These are phyloP conservation scores for Microctonus brassicae DNA, from an alignment of 2,888 invertebrate species.

Conservation along the genomic window DNA sequence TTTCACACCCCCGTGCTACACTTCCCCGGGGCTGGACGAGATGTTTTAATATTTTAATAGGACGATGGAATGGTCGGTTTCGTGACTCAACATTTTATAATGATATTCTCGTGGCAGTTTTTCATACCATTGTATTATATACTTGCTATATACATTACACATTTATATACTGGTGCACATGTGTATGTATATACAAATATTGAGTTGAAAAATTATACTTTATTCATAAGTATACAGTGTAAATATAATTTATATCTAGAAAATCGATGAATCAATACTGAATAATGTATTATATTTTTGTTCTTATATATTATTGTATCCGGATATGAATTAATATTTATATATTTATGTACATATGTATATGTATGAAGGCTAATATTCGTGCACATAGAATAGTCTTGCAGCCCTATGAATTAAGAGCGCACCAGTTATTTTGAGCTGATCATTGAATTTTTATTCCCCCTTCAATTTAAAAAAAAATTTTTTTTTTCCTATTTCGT, in stretches of 20 bases:
- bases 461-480: neutral
- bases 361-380: neutral
- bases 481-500: neutral
- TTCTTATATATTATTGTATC: neutral
- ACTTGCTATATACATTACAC: too few species aligned
- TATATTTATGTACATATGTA: neutral
- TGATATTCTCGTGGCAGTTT: slow-evolving; percentile 65
- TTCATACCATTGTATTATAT: slow-evolving; percentile 7
- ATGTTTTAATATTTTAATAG: slow-evolving; percentile 70
- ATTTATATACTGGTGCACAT: neutral
- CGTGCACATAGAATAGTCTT: too few species aligned
- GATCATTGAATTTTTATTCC: neutral
- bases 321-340: too few species aligned
- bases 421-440: neutral
- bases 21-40: slow-evolving; percentile 64
- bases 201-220: slow-evolving; percentile 14
- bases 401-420: neutral
- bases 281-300: neutral
- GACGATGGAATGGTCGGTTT: slow-evolving; percentile 66
- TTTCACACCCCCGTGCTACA: slow-evolving; percentile 63
- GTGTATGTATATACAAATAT: slow-evolving; percentile 13
- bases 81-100: slow-evolving; percentile 69
- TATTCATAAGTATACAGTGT: neutral
- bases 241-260: neutral
- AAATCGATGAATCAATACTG: slow-evolving; percentile 1